Conservation (phyloP, 1,140 invertebrate genomes). For the Heliconius congener region DNA sequence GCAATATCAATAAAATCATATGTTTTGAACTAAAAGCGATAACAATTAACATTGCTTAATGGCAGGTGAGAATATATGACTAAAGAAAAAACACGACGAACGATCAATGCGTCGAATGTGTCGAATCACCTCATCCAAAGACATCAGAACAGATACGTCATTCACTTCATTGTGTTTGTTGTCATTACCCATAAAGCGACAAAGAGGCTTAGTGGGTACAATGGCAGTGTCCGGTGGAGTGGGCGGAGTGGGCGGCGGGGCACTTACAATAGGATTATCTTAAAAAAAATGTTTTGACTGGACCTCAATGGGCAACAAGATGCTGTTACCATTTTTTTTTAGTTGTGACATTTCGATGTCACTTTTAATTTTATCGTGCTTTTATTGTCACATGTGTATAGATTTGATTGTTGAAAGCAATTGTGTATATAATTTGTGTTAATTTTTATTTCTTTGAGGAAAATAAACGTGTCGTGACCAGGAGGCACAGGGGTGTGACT, state of each 20-base stretch:
- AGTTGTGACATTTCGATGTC: background rate
- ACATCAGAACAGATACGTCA: background rate
- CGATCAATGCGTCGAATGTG: background rate
- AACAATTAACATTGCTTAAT: background rate
- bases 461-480: too few species aligned
- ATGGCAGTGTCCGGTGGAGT: background rate
- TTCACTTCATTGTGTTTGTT: background rate
- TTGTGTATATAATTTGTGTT: background rate
- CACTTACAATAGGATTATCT: background rate
- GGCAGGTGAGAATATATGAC: background rate
- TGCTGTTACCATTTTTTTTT: background rate
- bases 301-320: constrained; percentile 5
- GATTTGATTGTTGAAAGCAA: background rate
- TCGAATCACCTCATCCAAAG: background rate
- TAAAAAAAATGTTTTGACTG: constrained; percentile 1
- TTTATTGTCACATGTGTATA: background rate
- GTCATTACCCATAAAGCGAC: background rate
- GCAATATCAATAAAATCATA: too few species aligned
- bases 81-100: background rate
- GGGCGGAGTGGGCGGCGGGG: background rate
- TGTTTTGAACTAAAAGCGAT: background rate
- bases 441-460: too few species aligned
- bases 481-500: too few species aligned
- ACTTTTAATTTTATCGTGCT: background rate
- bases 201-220: background rate